Evolutionary conservation across 1,140 invertebrate species (phyloP), one percentile per base, ranked within the genome.

Genomic region (Helicoverpa armigera): DNA sequence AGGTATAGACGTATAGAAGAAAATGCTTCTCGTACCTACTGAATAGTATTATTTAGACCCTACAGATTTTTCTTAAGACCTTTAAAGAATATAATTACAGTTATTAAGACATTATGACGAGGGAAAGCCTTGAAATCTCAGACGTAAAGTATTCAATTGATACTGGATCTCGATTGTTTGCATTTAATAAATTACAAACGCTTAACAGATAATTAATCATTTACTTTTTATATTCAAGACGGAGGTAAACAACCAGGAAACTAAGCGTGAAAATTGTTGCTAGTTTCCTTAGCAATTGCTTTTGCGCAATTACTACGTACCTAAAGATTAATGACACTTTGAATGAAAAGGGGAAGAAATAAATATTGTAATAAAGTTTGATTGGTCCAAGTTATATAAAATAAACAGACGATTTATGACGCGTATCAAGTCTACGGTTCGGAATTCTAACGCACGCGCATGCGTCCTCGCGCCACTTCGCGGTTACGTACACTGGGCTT

Each of bases 401-500:
- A 7, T 48, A 67, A 67, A 48, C 65, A 69, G 50, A 16, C 56
- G 31, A 51, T 77, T 58, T 54, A 12, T 70, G 54, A 69, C 53
- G 51, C 35, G 53, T 43, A 69, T 58, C 43, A 35, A 50, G 53
- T 54, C 35, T 79, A 79, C 51, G 50, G 63, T 79, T 63, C n/a
- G 35, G 78, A 85, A 83, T 82, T 82, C 67, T 51, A 65, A 65
- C 80, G 72, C 13, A 80, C 72, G 61, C 74, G 77, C 63, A 69
- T 75, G 79, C 81, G 86, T 86, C 86, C 86, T 87, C 86, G 86
- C 75, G 84, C 84, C 80, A 86, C 82, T 84, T 85, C 18, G 72
- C 54, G 76, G 81, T 86, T 86, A 83, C 83, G 67, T 81, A 82
- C 74, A 54, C 43, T 74, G 82, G 82, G 81, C 76, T 84, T 84